Base-by-base conservation (phyloP, 1,140 invertebrate species). In the Nylanderia fulva region DNA sequence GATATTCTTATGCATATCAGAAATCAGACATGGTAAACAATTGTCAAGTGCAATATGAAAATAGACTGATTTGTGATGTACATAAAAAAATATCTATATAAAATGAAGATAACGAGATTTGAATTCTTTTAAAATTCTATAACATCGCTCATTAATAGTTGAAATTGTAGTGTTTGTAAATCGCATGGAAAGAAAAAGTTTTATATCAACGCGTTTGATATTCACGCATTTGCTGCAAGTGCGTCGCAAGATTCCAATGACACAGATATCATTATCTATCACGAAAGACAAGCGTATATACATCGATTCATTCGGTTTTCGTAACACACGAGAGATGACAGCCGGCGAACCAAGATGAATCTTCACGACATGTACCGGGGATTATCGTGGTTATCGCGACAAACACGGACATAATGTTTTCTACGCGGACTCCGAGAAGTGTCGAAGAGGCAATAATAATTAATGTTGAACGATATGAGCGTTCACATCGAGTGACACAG, bases 381-480 rank as follows among this genome's bases (percentile, higher is more conserved):
- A 61, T 86, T 77, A 84, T 88, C 71, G 74, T 85, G 83, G 84
- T 88, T 88, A 87, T 79, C 24, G 36, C 15, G 76, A 29, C 83
- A 15, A 76, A 83, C 75, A 90, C 85, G 88, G 86, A 91, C 88
- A 91, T 90, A 91, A 91, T 92, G 88, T 92, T 91, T 90, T 90
- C 83, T 79, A 84, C 87, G 88, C 66, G 72, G 77, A 29, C 76
- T 69, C 79, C 84, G 88, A 92, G 92, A 92, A 94, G 93, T 94
- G 94, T 94, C 93, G 91, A 93, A 91, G 90, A 94, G 91, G 93
- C 94, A 95, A 94, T 94, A 95, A 95, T 94, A 94, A 95, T 95
- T 94, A 94, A 94, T 94, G 93, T 94, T 93, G 84, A 88, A 86
- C 90, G 94, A 94, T 94, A 94, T 76, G 88, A 71, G 79, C 29